Percentiles rank a stretch among this genome's conserved stretches.
Evolutionary conservation across 2,888 invertebrate species (phyloP).

Genomic region (Aplocera efformata): DNA sequence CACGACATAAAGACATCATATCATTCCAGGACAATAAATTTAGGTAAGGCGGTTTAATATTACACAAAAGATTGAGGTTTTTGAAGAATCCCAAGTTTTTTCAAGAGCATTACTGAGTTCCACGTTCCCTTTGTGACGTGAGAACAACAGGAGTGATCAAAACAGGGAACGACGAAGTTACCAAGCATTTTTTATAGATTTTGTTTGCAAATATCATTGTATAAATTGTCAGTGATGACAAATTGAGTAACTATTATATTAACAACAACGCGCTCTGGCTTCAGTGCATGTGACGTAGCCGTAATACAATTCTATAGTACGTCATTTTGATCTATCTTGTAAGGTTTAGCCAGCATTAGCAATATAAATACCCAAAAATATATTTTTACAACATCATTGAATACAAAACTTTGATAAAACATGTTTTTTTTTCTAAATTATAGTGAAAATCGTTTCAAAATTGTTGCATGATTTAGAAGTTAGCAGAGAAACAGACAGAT

Average conservation of each 20-base stretch:
- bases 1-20: conserved; percentile 78
- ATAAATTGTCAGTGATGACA: conserved; percentile 9
- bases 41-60: conserved; percentile 69
- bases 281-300: too few relatives aligned
- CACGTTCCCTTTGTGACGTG: conserved; percentile 58
- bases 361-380: too few relatives aligned
- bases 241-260: background rate
- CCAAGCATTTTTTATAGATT: conserved; percentile 47
- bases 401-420: too few relatives aligned
- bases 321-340: too few relatives aligned
- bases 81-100: conserved; percentile 60
- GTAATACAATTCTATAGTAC: too few relatives aligned
- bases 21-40: conserved; percentile 76
- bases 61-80: conserved; percentile 68
- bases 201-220: conserved; percentile 32
- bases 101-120: conserved; percentile 49
- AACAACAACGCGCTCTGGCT: too few relatives aligned
- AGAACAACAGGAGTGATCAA: conserved; percentile 76
- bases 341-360: too few relatives aligned
- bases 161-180: conserved; percentile 56
- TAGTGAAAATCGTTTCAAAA: too few relatives aligned
- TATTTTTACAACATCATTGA: too few relatives aligned
- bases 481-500: too few relatives aligned
- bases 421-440: too few relatives aligned
- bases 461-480: too few relatives aligned